A percentile compares a stretch with the other conserved stretches of the same genome.
phyloP scores from a whole-genome alignment of 2,888 invertebrate genomes.

The Pollenia labialis region DNA sequence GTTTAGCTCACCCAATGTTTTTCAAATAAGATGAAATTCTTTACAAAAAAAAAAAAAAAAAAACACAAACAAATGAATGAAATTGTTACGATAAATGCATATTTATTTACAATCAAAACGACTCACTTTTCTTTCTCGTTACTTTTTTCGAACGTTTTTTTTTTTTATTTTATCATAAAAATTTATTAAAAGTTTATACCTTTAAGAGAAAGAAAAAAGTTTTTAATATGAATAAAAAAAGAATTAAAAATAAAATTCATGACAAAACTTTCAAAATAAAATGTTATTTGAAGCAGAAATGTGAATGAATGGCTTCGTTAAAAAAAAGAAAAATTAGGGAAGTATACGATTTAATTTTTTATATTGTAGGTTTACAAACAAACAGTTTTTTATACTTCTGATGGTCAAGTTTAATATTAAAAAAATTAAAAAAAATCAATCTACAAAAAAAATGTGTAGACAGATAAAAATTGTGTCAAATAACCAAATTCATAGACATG shows the following conservation, averaged over 20 bases:
- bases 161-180: conserved; percentile 8
- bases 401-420: no score
- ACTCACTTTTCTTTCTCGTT: neutral
- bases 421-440: no score
- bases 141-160: neutral
- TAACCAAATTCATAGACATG: no score
- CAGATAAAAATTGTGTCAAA: no score
- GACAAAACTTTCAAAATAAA: conserved; percentile 43
- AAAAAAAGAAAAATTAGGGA: no score
- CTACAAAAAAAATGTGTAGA: no score
- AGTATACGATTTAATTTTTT: no score
- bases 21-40: conserved; percentile 12
- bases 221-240: conserved; percentile 34
- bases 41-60: neutral
- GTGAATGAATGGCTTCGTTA: neutral
- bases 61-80: neutral
- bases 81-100: conserved; percentile 53
- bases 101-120: conserved; percentile 50
- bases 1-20: neutral
- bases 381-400: no score
- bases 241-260: conserved; percentile 23
- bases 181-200: conserved; percentile 24
- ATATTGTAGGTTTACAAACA: no score
- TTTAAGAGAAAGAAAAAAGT: conserved; percentile 20
- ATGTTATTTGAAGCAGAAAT: neutral